Evolutionary conservation across 2,113 vertebrate species (phyloP), one percentile per base, ranked within the genome.

Genomic region (Panthera tigris): DNA sequence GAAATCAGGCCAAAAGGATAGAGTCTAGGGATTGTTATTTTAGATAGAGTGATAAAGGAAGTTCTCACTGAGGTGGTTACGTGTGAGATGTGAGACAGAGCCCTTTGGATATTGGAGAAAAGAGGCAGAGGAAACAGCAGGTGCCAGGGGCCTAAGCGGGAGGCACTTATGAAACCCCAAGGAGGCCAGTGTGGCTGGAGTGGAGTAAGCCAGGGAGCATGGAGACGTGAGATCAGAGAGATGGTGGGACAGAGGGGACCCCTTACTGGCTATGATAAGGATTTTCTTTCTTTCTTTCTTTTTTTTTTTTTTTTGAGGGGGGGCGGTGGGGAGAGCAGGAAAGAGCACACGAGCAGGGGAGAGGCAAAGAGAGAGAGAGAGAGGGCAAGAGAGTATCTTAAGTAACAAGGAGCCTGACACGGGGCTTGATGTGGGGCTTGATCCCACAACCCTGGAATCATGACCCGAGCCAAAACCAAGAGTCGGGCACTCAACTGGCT

Each of bases 201-300:
- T 36, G 11, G 52, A 84, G 39, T 9, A 1, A 82, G 21, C 8
- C 14, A 6, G 52, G 41, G 27, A 29, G 63, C 0, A 0, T 12
- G 4, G 12, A 78, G n/a, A 48, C 3, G 7, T 23, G 41, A n/a
- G 55, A 31, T 36, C 55, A n/a, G 68, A 79, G 55, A 33, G 27
- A n/a, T 8, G 4, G 31, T 3, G 31, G 41, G 13, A 86, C 21
- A 48, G 85, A 76, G 39, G 8, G 33, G 57, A 21, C n/a, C 33
- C 45, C 31, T 33, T 73, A 57, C 15, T 25, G 39, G 14, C 25
- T 36, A 57, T 0, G 29, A 36, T 41, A 68, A 90, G 21, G 45
- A 50, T 15, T 29, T 91, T 41, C 8, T 61, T 61, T 61, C 57
- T 23, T 61, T 36, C 36, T 36, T 21, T 57, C 7, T 57, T 18